phyloP scores from a whole-genome alignment of 2,113 vertebrate species.

The Nymphicus hollandicus region DNA sequence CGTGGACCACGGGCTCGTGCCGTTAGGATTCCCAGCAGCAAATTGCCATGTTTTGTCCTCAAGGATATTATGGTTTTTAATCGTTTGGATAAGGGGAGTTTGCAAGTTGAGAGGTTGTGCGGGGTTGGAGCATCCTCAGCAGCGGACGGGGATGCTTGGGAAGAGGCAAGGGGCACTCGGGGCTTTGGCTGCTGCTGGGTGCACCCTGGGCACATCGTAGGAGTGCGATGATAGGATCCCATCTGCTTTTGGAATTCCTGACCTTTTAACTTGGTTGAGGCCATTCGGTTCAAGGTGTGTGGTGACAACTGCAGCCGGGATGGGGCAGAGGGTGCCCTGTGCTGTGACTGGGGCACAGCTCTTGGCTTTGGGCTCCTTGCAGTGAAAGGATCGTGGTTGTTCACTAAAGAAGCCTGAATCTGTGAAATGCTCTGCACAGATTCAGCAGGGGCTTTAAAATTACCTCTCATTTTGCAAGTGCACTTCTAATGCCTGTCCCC shows the following conservation, averaged over 20 bases:
- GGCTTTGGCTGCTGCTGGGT: background rate
- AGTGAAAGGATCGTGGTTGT: background rate
- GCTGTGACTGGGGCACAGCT: background rate
- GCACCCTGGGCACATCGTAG: fast-evolving
- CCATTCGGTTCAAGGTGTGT: fast-evolving
- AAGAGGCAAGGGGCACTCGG: background rate
- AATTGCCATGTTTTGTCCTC: background rate
- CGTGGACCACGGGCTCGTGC: fast-evolving
- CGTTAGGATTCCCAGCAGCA: background rate
- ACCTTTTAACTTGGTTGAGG: background rate
- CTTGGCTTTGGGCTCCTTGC: background rate
- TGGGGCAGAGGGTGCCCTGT: background rate
- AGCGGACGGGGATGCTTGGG: background rate
- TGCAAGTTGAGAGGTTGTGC: fast-evolving
- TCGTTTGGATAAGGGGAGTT: background rate
- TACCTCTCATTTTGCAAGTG: background rate
- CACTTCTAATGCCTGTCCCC: fast-evolving
- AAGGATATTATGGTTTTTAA: background rate
- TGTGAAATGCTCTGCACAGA: background rate
- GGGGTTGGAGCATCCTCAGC: background rate
- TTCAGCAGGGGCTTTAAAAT: background rate
- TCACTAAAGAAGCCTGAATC: fast-evolving
- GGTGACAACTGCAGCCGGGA: background rate
- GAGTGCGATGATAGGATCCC: fast-evolving
- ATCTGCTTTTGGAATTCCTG: background rate